Evolutionary conservation across 2,797 vertebrate species (phyloP), one percentile per base, ranked within the genome.

Genomic region (Catharus ustulatus): DNA sequence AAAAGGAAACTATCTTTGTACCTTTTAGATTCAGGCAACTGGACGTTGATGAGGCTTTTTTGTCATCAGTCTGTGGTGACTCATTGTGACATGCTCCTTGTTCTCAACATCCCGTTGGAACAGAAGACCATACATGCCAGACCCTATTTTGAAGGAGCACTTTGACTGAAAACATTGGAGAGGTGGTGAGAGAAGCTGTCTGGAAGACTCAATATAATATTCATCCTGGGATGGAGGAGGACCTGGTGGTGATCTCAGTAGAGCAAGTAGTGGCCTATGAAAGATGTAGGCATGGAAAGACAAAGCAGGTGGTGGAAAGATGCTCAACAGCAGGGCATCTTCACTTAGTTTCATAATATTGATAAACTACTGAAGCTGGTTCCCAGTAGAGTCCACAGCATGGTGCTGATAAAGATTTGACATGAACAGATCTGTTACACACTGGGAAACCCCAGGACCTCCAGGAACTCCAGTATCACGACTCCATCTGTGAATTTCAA

Each of bases 401-500:
- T 0, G 49, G 27, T 87, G 48, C 89, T 76, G 66, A 36, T 74
- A 77, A 67, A 0, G 0, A 74, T 43, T 87, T 76, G 38, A 67
- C 36, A 21, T 30, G 30, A 90, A 80, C 78, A 93, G 71, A 90
- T 76, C 63, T 84, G 30, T 38, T 64, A 27, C 71, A 84, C 18
- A 75, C 22, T 77, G 76, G 57, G 89, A 92, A 81, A 64, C 79
- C 38, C 30, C 68, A 92, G 82, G 82, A 81, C 34, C 14, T 71
- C 43, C 51, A 74, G 40, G 49, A 93, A 79, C 24, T 64, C 30
- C 61, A 74, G 30, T 34, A 27, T 49, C 73, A 71, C 6, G 18
- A 49, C 24, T 79, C 59, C 72, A 80, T 64, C 84, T 71, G 68
- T 80, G 61, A 90, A 64, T 93, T 92, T 80, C 42, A 64, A 89